Conservation (phyloP, 2,113 vertebrate species). For the Phrynosoma platyrhinos region DNA sequence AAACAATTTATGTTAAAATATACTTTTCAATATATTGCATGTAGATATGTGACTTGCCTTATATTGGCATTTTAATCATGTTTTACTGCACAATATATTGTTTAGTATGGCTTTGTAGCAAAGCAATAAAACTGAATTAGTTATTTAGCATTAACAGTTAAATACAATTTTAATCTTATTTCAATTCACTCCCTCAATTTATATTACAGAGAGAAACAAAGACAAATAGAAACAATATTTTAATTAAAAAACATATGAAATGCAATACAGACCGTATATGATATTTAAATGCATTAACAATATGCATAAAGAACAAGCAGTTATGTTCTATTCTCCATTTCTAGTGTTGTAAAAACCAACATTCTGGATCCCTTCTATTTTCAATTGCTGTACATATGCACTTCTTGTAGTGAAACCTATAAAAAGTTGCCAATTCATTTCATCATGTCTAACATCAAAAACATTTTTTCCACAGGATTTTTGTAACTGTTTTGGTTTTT, state of each 20-base stretch:
- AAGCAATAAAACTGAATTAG: no score
- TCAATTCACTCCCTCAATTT: slow-evolving; percentile 11
- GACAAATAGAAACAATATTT: slow-evolving; percentile 72
- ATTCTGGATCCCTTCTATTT: slow-evolving; percentile 43
- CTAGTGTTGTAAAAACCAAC: slow-evolving; percentile 63
- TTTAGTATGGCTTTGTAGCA: no score
- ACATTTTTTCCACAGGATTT: not conserved
- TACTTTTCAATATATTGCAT: no score
- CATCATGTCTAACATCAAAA: slow-evolving; percentile 8
- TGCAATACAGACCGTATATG: slow-evolving; percentile 73
- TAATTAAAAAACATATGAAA: slow-evolving; percentile 79
- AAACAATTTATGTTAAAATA: no score
- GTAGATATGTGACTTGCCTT: no score
- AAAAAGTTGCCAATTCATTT: not conserved
- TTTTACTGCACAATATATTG: no score
- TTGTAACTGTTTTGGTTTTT: slow-evolving; percentile 43
- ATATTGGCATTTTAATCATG: no score
- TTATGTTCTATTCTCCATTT: slow-evolving; percentile 53
- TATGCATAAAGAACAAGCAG: slow-evolving; percentile 74
- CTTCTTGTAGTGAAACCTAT: not conserved
- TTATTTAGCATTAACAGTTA: not conserved
- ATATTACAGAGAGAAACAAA: slow-evolving; percentile 51
- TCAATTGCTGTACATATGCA: not conserved
- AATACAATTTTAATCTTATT: slow-evolving; percentile 39
- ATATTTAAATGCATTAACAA: slow-evolving; percentile 65